phyloP scores from a whole-genome alignment of 2,888 invertebrate species.

The Crepidodera aurea region DNA sequence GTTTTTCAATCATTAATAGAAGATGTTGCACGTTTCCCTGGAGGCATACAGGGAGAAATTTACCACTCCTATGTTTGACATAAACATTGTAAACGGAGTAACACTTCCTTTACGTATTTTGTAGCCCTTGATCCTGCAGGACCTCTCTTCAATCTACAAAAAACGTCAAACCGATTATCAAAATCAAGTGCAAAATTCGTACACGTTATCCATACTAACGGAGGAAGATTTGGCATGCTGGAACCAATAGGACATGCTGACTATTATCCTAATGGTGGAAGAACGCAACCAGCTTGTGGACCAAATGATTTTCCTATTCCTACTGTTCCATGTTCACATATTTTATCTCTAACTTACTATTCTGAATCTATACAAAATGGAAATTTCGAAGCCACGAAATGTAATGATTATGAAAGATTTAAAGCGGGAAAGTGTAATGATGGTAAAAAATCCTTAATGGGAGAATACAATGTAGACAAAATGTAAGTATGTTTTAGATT shows the following conservation, averaged over 20 bases:
- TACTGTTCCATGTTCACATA: conserved; percentile 5
- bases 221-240: not conserved
- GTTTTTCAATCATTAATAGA: no score
- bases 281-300: conserved; percentile 5
- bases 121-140: conserved; percentile 13
- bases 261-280: conserved; percentile 20
- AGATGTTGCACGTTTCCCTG: no score
- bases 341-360: conserved; percentile 1
- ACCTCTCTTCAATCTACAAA: not conserved
- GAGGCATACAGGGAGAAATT: no score
- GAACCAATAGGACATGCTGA: conserved; percentile 11
- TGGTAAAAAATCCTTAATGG: conserved; percentile 13
- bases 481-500: no score
- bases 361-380: conserved; percentile 14
- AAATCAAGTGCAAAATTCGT: conserved; percentile 16
- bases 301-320: not conserved
- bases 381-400: conserved; percentile 10
- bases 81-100: no score
- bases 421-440: not conserved
- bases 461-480: conserved; percentile 14
- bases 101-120: no score
- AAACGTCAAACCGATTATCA: not conserved
- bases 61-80: no score
- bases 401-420: not conserved
- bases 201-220: conserved; percentile 14